Conservation (phyloP, 2,888 invertebrate species). For the Drosophila mimica region DNA sequence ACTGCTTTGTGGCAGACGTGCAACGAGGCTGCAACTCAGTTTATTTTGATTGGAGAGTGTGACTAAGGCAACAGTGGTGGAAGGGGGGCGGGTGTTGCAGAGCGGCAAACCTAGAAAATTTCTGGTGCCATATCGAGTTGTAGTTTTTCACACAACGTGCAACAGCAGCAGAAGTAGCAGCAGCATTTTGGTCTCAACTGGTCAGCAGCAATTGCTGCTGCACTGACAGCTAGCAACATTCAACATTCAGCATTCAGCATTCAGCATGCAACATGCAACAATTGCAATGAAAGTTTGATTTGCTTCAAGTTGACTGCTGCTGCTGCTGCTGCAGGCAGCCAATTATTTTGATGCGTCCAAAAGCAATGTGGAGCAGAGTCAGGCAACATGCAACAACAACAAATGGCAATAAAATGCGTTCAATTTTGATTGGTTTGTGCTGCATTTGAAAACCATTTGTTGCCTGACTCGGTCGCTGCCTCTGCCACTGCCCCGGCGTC, state of each 20-base stretch:
- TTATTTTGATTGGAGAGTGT: conserved; percentile 25
- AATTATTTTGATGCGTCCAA: conserved; percentile 75
- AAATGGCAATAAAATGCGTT: conserved; percentile 52
- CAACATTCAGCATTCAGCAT: neutral
- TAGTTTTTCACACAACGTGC: conserved; percentile 58
- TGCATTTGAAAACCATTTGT: conserved; percentile 78
- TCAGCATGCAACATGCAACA: conserved; percentile 48
- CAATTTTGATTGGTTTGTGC: conserved; percentile 74
- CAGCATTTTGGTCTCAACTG: conserved; percentile 34
- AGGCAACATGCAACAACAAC: conserved; percentile 41
- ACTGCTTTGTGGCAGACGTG: conserved; percentile 50
- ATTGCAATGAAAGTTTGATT: conserved; percentile 52
- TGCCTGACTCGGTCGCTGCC: conserved; percentile 18
- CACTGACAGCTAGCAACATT: conserved; percentile 24
- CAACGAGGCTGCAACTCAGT: conserved; percentile 34
- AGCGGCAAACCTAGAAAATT: conserved; percentile 23
- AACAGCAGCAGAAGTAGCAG: neutral
- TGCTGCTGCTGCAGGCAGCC: conserved; percentile 58
- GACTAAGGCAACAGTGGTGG: neutral
- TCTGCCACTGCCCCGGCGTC: conserved; percentile 14
- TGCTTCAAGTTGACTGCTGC: conserved; percentile 46
- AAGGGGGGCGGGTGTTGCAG: neutral
- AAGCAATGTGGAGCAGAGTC: conserved; percentile 71
- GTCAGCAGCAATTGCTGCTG: conserved; percentile 21
- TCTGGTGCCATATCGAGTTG: conserved; percentile 53